Percentiles rank a stretch among this genome's conserved stretches.
phyloP scores from a whole-genome alignment of 2,888 invertebrate genomes.

The Margaritifera margaritifera region DNA sequence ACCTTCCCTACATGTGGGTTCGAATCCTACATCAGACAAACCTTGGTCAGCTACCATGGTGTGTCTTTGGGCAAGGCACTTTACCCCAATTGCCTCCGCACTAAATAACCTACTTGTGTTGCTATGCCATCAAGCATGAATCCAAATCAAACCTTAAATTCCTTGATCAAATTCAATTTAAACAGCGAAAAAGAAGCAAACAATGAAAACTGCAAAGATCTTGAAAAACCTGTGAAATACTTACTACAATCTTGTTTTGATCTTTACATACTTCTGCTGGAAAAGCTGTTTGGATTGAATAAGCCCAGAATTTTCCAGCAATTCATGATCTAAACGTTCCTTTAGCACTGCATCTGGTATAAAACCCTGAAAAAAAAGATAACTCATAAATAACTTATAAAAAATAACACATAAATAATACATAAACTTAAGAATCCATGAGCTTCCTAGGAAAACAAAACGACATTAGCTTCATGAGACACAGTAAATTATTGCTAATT shows the following conservation, averaged over 20 bases:
- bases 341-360: conserved; percentile 87
- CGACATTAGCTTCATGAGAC: background rate
- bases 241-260: conserved; percentile 98
- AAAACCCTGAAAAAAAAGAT: conserved; percentile 54
- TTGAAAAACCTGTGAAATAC: conserved; percentile 73
- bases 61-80: too few relatives aligned
- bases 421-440: background rate
- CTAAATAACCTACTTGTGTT: too few relatives aligned
- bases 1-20: too few relatives aligned
- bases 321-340: conserved; percentile 94
- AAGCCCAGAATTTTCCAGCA: conserved; percentile 91
- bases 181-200: too few relatives aligned
- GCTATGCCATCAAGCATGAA: too few relatives aligned
- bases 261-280: conserved; percentile 89
- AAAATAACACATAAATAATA: background rate
- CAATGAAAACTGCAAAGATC: background rate
- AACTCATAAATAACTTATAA: background rate
- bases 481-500: too few relatives aligned
- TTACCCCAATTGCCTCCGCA: too few relatives aligned
- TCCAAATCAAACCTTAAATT: too few relatives aligned
- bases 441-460: background rate
- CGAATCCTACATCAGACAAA: too few relatives aligned
- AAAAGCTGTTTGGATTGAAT: conserved; percentile 82
- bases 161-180: too few relatives aligned
- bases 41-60: too few relatives aligned